Conservation (phyloP, 2,113 vertebrate species). For the Verasper variegatus region DNA sequence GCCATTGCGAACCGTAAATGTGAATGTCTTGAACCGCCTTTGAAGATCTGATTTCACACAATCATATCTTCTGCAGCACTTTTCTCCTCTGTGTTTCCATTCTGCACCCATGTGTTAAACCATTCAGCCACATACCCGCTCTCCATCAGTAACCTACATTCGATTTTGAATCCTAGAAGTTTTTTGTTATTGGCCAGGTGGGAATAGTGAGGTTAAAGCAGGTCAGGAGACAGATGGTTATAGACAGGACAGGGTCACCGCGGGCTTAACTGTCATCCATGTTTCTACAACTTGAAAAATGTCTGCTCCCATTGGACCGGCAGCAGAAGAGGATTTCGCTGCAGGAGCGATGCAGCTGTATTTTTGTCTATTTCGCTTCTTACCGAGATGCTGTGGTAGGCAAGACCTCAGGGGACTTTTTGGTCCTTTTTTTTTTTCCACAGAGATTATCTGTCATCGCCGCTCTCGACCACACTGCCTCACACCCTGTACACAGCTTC, state of each 20-base stretch:
- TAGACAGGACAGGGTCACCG: slow-evolving; percentile 26
- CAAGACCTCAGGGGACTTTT: slow-evolving; percentile 57
- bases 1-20: slow-evolving; percentile 56
- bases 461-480: slow-evolving; percentile 31
- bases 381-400: slow-evolving; percentile 56
- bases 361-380: slow-evolving; percentile 54
- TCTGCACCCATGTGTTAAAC: slow-evolving; percentile 68
- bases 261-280: slow-evolving; percentile 37
- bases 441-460: slow-evolving; percentile 47
- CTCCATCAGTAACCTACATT: slow-evolving; percentile 45
- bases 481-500: slow-evolving; percentile 53
- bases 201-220: slow-evolving; percentile 65
- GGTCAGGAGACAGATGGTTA: slow-evolving; percentile 58
- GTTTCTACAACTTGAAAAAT: slow-evolving; percentile 44
- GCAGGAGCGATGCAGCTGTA: slow-evolving; percentile 34
- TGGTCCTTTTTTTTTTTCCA: slow-evolving; percentile 47
- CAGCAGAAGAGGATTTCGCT: slow-evolving; percentile 60
- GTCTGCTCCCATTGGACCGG: slow-evolving; percentile 30
- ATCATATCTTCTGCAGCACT: slow-evolving; percentile 34
- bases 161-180: slow-evolving; percentile 46
- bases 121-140: slow-evolving; percentile 56
- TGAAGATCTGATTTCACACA: slow-evolving; percentile 70
- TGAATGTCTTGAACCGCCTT: slow-evolving; percentile 60
- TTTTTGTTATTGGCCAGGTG: slow-evolving; percentile 65
- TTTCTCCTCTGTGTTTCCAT: slow-evolving; percentile 41